Conservation (phyloP, 2,888 invertebrate genomes). For the Lordiphosa andalusiaca region DNA sequence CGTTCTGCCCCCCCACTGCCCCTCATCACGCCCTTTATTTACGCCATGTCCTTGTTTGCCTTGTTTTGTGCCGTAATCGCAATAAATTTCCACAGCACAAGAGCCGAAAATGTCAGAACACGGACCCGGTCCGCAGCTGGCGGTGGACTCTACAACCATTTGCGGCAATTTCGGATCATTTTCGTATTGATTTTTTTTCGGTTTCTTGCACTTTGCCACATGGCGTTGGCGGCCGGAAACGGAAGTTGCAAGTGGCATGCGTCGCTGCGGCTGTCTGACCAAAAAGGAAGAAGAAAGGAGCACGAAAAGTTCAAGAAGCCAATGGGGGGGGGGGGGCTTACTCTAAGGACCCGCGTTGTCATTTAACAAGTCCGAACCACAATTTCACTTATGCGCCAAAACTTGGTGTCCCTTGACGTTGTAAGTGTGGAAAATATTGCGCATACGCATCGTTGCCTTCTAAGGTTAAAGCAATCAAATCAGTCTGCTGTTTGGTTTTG, state of each 20-base stretch:
- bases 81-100: constrained; percentile 61
- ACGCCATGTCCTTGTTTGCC: constrained; percentile 48
- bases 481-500: not conserved
- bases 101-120: constrained; percentile 38
- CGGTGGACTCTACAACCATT: constrained; percentile 30
- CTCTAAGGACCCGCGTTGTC: too few species aligned
- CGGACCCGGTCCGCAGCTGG: constrained; percentile 12
- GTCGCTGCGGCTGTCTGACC: constrained; percentile 44
- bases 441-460: constrained; percentile 49
- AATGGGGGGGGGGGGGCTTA: too few species aligned
- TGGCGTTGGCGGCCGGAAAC: constrained; percentile 49
- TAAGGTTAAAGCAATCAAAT: constrained; percentile 14
- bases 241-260: constrained; percentile 69
- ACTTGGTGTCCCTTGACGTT: not conserved
- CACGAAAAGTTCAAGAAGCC: not conserved
- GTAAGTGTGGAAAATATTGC: constrained; percentile 38
- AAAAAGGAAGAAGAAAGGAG: not conserved
- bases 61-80: constrained; percentile 39
- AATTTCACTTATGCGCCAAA: too few species aligned
- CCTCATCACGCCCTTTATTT: not conserved
- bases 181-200: constrained; percentile 54
- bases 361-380: too few species aligned
- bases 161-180: constrained; percentile 55
- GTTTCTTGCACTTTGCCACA: constrained; percentile 29
- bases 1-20: not conserved